Percentiles rank a stretch among this genome's conserved stretches.
phyloP scores from a whole-genome alignment of 2,888 invertebrate species.

The Phaonia tiefii region DNA sequence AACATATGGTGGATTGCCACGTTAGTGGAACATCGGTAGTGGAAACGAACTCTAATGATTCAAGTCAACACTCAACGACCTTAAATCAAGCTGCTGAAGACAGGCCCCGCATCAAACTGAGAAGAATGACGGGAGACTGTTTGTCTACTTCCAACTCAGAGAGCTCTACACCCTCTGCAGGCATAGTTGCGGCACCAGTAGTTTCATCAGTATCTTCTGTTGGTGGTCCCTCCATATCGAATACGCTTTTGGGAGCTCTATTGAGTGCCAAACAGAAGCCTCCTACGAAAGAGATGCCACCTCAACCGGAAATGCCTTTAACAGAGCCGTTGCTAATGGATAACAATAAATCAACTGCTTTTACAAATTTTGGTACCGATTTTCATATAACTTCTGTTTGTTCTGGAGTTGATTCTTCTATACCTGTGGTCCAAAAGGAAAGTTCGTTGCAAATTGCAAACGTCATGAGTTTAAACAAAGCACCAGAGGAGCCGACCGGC shows the following conservation, averaged over 20 bases:
- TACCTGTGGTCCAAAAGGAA: no score
- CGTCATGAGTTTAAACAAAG: constrained; percentile 65
- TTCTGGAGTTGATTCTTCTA: constrained; percentile 55
- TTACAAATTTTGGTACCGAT: constrained; percentile 66
- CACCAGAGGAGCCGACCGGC: background rate
- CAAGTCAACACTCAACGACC: constrained; percentile 41
- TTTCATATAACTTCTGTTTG: constrained; percentile 69
- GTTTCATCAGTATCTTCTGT: background rate
- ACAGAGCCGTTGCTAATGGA: constrained; percentile 58
- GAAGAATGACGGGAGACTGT: constrained; percentile 75
- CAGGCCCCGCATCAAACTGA: constrained; percentile 72
- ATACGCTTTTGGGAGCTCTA: constrained; percentile 66
- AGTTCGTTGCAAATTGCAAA: constrained; percentile 66
- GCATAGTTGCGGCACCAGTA: background rate
- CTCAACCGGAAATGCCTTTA: constrained; percentile 61
- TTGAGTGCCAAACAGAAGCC: constrained; percentile 65
- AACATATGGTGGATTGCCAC: constrained; percentile 74
- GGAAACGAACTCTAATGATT: constrained; percentile 63
- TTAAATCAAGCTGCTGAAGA: constrained; percentile 43
- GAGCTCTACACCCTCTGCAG: background rate
- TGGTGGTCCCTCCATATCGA: background rate
- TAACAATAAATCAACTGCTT: constrained; percentile 22
- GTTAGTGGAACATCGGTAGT: constrained; percentile 74
- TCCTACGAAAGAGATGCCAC: constrained; percentile 63
- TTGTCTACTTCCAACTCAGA: constrained; percentile 60